phyloP scores from a whole-genome alignment of 2,797 vertebrate genomes.

The Etheostoma perlongum region DNA sequence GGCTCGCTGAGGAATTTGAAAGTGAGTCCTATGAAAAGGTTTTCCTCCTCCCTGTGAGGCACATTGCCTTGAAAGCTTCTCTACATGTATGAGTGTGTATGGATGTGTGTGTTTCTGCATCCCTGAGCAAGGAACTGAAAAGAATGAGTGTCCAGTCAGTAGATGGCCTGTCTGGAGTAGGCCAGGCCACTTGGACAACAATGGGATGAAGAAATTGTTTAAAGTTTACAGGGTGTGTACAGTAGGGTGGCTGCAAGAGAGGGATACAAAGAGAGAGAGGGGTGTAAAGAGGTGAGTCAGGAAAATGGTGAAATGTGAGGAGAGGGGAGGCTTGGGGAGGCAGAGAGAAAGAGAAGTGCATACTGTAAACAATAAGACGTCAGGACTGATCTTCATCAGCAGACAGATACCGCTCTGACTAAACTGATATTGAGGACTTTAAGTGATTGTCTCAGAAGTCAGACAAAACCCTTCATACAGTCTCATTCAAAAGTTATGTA shows the following conservation, averaged over 20 bases:
- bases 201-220: slow-evolving; percentile 72
- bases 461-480: slow-evolving; percentile 38
- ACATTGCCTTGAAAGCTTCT: slow-evolving; percentile 47
- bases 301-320: slow-evolving; percentile 54
- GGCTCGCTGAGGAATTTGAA: slow-evolving; percentile 43
- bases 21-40: slow-evolving; percentile 41
- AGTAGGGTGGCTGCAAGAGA: slow-evolving; percentile 41
- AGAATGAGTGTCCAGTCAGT: slow-evolving; percentile 63
- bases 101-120: slow-evolving; percentile 70
- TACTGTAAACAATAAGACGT: slow-evolving; percentile 65
- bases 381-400: slow-evolving; percentile 55
- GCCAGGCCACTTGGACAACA: slow-evolving; percentile 62
- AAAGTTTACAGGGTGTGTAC: slow-evolving; percentile 68
- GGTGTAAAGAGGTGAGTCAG: slow-evolving; percentile 50
- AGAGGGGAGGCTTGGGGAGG: slow-evolving; percentile 34
- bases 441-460: slow-evolving; percentile 47
- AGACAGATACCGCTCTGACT: background rate
- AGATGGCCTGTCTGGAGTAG: slow-evolving; percentile 66
- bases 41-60: slow-evolving; percentile 39
- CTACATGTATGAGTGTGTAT: slow-evolving; percentile 57
- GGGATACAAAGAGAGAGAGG: slow-evolving; percentile 22
- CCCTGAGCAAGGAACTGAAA: slow-evolving; percentile 69
- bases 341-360: slow-evolving; percentile 42
- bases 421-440: slow-evolving; percentile 60
- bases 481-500: slow-evolving; percentile 36